A percentile compares a stretch with the other conserved stretches of the same genome.
Conservation (phyloP, 2,797 vertebrate species). For the Kryptolebias ocellatus region DNA sequence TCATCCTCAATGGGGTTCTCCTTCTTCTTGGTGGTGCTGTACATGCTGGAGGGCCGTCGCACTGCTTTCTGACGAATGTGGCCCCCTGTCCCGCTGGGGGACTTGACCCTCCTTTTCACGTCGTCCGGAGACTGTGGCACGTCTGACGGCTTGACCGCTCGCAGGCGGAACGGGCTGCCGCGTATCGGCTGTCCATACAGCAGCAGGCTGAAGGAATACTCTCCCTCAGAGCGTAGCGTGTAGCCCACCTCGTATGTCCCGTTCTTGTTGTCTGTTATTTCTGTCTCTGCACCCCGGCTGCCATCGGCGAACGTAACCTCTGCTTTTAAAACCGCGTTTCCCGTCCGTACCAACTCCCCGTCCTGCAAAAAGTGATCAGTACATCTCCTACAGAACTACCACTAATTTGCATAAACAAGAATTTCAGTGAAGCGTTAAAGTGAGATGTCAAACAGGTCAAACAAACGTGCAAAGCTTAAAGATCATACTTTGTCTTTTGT, state of each 20-base stretch:
- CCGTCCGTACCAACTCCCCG: conserved; percentile 89
- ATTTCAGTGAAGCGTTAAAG: not conserved
- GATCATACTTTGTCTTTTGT: conserved; percentile 90
- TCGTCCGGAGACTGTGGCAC: conserved; percentile 90
- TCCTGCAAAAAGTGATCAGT: conserved; percentile 69
- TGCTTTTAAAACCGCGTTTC: conserved; percentile 88
- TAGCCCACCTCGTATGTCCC: conserved; percentile 95
- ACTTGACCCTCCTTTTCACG: conserved; percentile 94
- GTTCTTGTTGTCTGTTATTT: conserved; percentile 93
- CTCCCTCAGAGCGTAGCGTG: conserved; percentile 86
- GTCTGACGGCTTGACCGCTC: conserved; percentile 87
- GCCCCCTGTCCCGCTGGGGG: conserved; percentile 89
- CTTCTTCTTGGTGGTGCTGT: conserved; percentile 95
- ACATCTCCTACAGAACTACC: not conserved
- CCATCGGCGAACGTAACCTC: conserved; percentile 85
- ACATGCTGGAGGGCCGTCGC: conserved; percentile 94
- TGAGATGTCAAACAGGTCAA: not conserved
- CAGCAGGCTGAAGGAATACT: conserved; percentile 85
- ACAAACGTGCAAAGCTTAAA: not conserved
- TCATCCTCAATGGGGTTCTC: conserved; percentile 98
- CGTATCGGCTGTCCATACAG: conserved; percentile 91
- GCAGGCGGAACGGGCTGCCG: conserved; percentile 89
- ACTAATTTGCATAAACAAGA: not conserved
- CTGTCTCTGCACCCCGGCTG: conserved; percentile 69
- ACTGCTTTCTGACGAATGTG: conserved; percentile 95